Evolutionary conservation across 2,113 vertebrate genomes (phyloP).

Genomic region (Puma concolor): DNA sequence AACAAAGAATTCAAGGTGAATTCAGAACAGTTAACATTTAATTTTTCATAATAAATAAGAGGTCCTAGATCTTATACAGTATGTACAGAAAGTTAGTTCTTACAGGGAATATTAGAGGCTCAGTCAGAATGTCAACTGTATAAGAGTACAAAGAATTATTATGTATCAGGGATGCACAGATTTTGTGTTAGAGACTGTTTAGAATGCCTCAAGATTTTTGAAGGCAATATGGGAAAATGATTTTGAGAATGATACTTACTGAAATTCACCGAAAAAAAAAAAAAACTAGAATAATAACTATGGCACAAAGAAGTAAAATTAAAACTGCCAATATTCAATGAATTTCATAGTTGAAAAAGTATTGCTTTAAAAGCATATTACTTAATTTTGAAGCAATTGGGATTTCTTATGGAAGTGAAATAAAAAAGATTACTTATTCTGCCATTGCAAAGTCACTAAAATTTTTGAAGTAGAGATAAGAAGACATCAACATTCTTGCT

Average conservation of each 20-base stretch:
- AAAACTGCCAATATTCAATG: conserved; percentile 49
- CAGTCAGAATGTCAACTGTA: neutral
- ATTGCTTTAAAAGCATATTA: conserved; percentile 32
- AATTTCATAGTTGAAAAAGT: conserved; percentile 35
- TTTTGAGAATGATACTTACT: neutral
- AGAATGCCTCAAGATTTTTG: conserved; percentile 24
- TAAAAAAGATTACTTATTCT: conserved; percentile 32
- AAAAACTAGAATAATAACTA: conserved; percentile 3
- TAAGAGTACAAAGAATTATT: neutral
- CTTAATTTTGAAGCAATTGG: conserved; percentile 43
- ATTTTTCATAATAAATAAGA: neutral
- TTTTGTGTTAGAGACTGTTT: conserved; percentile 9
- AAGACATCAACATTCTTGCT: neutral
- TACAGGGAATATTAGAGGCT: neutral
- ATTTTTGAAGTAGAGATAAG: neutral
- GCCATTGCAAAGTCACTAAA: neutral
- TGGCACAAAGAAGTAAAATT: conserved; percentile 50
- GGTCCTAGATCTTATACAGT: neutral
- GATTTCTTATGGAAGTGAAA: conserved; percentile 42
- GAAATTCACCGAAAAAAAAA: conserved; percentile 3
- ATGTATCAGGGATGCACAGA: neutral
- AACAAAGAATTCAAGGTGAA: neutral
- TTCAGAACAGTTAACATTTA: conserved; percentile 7
- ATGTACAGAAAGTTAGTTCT: neutral
- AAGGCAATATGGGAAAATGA: neutral